Percentiles rank a stretch among this genome's conserved stretches.
These are phyloP conservation scores for Bufotes viridis DNA, from an alignment of 2,797 vertebrate genomes.

Conservation along the genomic window DNA sequence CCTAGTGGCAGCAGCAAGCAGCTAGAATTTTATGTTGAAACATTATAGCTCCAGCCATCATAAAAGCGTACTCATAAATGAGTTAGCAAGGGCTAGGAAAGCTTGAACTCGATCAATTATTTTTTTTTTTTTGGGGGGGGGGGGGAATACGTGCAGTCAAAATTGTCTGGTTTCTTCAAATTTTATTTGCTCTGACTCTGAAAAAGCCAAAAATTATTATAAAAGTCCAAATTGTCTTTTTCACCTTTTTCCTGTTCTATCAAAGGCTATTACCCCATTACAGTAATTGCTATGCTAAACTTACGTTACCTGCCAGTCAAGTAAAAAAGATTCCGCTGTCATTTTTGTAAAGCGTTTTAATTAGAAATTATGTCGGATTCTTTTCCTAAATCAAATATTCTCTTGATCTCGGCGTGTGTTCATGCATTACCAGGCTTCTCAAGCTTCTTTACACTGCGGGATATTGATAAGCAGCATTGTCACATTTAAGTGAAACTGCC, in stretches of 20 bases:
- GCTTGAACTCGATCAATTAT: no score
- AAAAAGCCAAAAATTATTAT: background rate
- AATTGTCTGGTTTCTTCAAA: background rate
- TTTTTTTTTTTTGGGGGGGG: no score
- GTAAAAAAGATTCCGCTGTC: conserved; percentile 30
- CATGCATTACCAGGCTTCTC: conserved; percentile 28
- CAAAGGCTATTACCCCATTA: conserved; percentile 40
- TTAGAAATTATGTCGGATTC: conserved; percentile 52
- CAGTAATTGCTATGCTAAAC: conserved; percentile 42
- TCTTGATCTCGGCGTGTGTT: conserved; percentile 48
- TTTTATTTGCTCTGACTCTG: background rate
- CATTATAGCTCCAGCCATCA: no score
- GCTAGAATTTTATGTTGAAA: no score
- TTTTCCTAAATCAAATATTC: conserved; percentile 54
- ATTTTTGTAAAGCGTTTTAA: conserved; percentile 54
- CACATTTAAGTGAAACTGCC: conserved; percentile 36
- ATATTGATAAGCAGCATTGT: conserved; percentile 55
- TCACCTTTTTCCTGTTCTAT: background rate
- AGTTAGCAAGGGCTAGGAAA: no score
- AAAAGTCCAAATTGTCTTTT: background rate
- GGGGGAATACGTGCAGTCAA: no score
- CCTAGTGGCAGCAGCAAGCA: no score
- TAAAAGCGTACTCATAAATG: no score
- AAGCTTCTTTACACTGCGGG: conserved; percentile 35
- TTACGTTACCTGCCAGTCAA: conserved; percentile 18